Evolutionary conservation across 2,797 vertebrate species (phyloP), one percentile per base, ranked within the genome.

Genomic region (Acanthurus lineatus): DNA sequence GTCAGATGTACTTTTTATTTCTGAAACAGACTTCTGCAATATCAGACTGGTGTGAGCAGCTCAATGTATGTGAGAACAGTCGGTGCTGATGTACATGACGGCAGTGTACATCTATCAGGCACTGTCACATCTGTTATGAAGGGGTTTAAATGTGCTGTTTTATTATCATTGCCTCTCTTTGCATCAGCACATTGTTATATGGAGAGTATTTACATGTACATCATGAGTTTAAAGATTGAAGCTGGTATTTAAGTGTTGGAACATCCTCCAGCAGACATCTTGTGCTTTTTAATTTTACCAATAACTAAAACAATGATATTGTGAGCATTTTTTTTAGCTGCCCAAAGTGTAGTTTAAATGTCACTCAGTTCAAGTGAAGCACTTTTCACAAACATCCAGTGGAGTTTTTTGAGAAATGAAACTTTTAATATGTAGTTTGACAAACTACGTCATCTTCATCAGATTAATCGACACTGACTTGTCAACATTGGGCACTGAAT

Each of bases 121-220:
- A 10, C 48, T 5, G 42, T 76, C 66, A 25, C 19, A 42, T 64
- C 17, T 10, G 20, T 45, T 53, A 19, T n/a, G 16, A 9, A 57
- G 40, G 25, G 28, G 54, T 66, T 45, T 60, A 28, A 45, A 40
- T 20, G n/a, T 51, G 57, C 56, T 35, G 49, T 51, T 47, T 65
- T 69, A 19, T 60, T 6, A 3, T 51, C 2, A 16, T 45, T 35
- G 2, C 10, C 0, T 20, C 8, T 56, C 19, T 61, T 52, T 52
- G 22, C n/a, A 59, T 81, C 44, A 57, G 38, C 49, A 0, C 47
- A 42, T 49, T 76, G 9, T 44, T 3, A 51, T n/a, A 45, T 62
- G n/a, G 7, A 65, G 16, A 49, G 0, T 51, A 58, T 61, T 44
- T 35, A 44, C 42, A 9, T 19, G 22, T 25, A n/a, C 42, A 0